phyloP scores from a whole-genome alignment of 2,888 invertebrate species.

The Cephus pulcher region DNA sequence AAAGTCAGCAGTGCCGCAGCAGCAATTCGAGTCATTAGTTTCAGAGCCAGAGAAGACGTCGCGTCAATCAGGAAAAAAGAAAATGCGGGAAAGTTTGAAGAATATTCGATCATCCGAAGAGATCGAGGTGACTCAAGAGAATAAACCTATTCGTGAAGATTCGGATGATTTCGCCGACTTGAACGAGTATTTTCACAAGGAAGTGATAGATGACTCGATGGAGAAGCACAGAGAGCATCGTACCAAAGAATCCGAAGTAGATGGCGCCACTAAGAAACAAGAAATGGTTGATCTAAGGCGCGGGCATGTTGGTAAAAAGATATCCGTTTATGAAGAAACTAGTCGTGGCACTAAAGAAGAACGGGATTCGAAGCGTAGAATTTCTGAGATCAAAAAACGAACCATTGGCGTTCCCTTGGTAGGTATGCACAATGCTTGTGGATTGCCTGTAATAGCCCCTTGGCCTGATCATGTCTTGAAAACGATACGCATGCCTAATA shows the following conservation, averaged over 20 bases:
- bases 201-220: background rate
- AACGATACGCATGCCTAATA: conserved; percentile 18
- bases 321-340: conserved; percentile 57
- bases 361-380: conserved; percentile 8
- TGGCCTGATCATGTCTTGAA: conserved; percentile 32
- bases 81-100: background rate
- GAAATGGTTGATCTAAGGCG: conserved; percentile 32
- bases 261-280: background rate
- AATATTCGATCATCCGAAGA: background rate
- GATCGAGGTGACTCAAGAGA: background rate
- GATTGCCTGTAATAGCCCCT: conserved; percentile 50
- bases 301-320: conserved; percentile 55
- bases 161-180: background rate
- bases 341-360: conserved; percentile 25
- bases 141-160: background rate
- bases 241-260: background rate
- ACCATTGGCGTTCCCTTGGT: conserved; percentile 59
- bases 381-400: conserved; percentile 33
- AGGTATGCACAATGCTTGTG: conserved; percentile 60
- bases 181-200: conserved; percentile 1
- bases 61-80: conserved; percentile 5
- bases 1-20: conserved; percentile 33
- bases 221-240: background rate
- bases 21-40: conserved; percentile 43
- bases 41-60: conserved; percentile 34